Evolutionary conservation across 2,797 vertebrate genomes (phyloP).

Genomic region (Mus spretus): DNA sequence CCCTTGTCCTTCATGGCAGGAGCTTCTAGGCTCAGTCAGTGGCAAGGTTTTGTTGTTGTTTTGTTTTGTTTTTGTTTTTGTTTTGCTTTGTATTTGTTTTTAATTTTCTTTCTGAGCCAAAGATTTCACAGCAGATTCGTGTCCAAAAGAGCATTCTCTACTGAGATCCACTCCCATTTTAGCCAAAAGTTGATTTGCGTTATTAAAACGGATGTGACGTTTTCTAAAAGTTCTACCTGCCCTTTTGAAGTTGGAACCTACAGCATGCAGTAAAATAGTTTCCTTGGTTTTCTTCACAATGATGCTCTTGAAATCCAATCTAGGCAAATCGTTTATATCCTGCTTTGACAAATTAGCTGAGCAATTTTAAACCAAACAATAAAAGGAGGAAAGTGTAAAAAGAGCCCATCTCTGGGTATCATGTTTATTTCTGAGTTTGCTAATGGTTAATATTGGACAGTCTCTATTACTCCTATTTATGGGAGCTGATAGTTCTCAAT

Average conservation of each 20-base stretch:
- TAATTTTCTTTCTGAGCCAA: not conserved
- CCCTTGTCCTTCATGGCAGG: not conserved
- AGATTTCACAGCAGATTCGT: not conserved
- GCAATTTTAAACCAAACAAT: not conserved
- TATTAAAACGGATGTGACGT: not conserved
- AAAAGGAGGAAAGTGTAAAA: not conserved
- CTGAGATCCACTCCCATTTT: not conserved
- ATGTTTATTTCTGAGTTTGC: not conserved
- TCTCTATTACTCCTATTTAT: not conserved
- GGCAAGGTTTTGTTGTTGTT: not conserved
- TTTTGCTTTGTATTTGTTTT: not conserved
- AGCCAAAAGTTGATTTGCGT: not conserved
- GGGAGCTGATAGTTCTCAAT: not conserved
- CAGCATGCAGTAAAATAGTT: not conserved
- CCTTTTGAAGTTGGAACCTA: slow-evolving; percentile 24
- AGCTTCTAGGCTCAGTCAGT: not conserved
- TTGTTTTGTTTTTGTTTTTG: not conserved
- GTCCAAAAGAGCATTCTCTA: not conserved
- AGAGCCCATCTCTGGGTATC: not conserved
- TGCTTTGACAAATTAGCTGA: slow-evolving; percentile 23
- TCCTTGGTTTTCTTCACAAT: slow-evolving; percentile 22
- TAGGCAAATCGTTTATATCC: not conserved
- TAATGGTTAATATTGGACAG: not conserved
- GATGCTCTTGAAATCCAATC: not conserved
- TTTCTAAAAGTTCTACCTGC: slow-evolving; percentile 2